Conservation (phyloP, 2,113 vertebrate genomes). For the Uria aalge region DNA sequence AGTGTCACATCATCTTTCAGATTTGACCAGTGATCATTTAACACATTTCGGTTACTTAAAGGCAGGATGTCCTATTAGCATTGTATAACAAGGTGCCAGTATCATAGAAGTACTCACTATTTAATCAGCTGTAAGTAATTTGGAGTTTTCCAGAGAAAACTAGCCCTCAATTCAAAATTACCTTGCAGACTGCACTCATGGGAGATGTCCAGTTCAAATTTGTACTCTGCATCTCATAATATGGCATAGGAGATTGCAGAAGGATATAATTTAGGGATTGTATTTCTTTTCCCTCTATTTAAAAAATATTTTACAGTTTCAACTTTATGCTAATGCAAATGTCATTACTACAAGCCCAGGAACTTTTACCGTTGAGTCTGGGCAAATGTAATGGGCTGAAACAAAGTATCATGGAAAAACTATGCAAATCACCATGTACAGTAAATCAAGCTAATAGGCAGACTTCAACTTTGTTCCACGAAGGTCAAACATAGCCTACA, state of each 20-base stretch:
- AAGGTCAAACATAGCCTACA: background rate
- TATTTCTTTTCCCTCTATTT: constrained; percentile 11
- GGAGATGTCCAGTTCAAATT: background rate
- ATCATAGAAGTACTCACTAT: background rate
- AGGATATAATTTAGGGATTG: background rate
- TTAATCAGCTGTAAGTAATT: constrained; percentile 21
- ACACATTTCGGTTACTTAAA: background rate
- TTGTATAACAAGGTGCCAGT: background rate
- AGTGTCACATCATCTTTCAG: background rate
- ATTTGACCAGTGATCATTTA: background rate
- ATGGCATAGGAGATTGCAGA: background rate
- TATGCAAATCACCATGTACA: constrained; percentile 59
- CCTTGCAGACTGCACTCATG: background rate
- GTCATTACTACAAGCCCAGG: constrained; percentile 23
- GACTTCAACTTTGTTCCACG: background rate
- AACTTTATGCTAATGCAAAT: constrained; percentile 7
- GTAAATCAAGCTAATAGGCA: constrained; percentile 67
- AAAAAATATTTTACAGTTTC: constrained; percentile 16
- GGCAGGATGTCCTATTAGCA: background rate
- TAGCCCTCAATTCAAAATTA: background rate
- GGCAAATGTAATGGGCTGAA: constrained; percentile 64
- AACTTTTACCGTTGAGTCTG: constrained; percentile 28
- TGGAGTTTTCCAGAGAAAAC: constrained; percentile 14
- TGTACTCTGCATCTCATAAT: background rate
- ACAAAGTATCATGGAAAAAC: constrained; percentile 65